Evolutionary conservation across 2,797 vertebrate species (phyloP).

Genomic region (Bradypus variegatus): DNA sequence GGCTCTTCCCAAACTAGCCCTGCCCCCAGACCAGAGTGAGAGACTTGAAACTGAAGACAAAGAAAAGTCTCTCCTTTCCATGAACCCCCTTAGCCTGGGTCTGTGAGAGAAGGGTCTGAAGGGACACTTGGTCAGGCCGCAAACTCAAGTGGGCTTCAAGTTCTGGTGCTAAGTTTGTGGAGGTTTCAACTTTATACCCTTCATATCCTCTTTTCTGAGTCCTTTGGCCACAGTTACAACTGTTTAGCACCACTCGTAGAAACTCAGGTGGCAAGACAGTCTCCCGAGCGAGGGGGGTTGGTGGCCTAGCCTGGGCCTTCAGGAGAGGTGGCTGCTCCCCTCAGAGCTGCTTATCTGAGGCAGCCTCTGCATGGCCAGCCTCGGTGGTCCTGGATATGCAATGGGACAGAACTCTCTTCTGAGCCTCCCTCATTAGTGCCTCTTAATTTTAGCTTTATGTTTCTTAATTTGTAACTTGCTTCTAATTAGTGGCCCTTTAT

Average conservation of each 20-base stretch:
- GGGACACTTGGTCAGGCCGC: neutral
- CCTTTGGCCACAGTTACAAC: neutral
- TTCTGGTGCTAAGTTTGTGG: neutral
- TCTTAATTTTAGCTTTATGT: neutral
- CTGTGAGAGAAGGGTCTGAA: neutral
- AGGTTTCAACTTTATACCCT: neutral
- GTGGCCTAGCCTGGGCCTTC: neutral
- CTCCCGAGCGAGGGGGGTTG: neutral
- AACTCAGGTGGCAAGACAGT: neutral
- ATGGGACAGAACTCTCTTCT: neutral
- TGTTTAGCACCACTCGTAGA: neutral
- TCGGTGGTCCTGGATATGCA: fast-evolving
- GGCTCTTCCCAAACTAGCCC: neutral
- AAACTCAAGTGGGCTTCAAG: neutral
- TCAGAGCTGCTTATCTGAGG: too few species aligned
- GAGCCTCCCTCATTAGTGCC: neutral
- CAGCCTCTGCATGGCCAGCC: neutral
- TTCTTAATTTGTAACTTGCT: neutral
- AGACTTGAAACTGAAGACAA: neutral
- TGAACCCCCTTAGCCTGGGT: neutral
- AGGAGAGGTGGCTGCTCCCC: neutral
- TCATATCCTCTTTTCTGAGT: neutral
- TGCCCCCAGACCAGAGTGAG: neutral
- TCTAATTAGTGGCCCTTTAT: neutral
- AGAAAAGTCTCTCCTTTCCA: neutral